These are phyloP conservation scores for Ischnura elegans DNA, from an alignment of 2,888 invertebrate species.

Conservation along the genomic window DNA sequence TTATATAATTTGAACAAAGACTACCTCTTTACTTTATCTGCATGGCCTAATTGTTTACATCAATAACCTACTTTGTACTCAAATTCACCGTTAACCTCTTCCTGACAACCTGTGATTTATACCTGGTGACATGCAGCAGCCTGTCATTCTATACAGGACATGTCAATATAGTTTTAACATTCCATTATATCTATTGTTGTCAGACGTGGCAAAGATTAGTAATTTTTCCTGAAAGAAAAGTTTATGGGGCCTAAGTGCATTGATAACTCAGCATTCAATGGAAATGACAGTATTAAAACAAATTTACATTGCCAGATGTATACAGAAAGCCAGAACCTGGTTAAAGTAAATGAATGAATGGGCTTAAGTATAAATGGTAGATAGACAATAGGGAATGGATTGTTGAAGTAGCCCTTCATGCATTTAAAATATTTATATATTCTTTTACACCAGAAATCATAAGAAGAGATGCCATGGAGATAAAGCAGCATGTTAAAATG, in stretches of 20 bases:
- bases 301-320: constrained; percentile 44
- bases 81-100: constrained; percentile 33
- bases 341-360: constrained; percentile 62
- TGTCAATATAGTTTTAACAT: constrained; percentile 40
- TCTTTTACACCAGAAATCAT: constrained; percentile 63
- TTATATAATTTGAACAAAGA: constrained; percentile 44
- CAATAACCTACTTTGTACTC: constrained; percentile 55
- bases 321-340: constrained; percentile 46
- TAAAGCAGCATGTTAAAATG: constrained; percentile 44
- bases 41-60: constrained; percentile 41
- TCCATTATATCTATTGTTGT: background rate
- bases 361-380: constrained; percentile 64
- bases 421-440: constrained; percentile 64
- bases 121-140: constrained; percentile 11
- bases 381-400: constrained; percentile 63
- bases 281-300: constrained; percentile 47
- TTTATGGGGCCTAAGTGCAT: constrained; percentile 45
- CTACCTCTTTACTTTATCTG: constrained; percentile 46
- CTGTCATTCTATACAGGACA: constrained; percentile 9
- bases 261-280: constrained; percentile 26
- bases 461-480: constrained; percentile 40
- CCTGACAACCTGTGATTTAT: constrained; percentile 45
- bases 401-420: constrained; percentile 61
- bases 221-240: constrained; percentile 41
- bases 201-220: background rate